A percentile compares a stretch with the other conserved stretches of the same genome.
phyloP scores from a whole-genome alignment of 2,113 vertebrate genomes.

The Ursus arctos region DNA sequence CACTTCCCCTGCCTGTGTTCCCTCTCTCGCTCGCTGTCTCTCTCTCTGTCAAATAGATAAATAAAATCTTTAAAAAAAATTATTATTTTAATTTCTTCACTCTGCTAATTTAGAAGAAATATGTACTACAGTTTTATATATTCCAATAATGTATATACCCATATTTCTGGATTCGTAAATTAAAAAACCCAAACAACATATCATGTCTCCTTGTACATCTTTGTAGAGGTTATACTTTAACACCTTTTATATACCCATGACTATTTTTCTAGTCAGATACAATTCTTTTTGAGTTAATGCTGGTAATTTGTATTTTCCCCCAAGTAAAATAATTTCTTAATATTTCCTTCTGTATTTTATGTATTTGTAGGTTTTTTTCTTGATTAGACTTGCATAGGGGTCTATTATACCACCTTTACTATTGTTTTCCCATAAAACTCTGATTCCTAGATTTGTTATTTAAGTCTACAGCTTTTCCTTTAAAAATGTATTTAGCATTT shows the following conservation, averaged over 20 bases:
- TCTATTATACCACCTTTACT: neutral
- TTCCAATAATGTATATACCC: neutral
- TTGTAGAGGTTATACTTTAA: neutral
- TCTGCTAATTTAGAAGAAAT: neutral
- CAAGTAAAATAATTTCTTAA: neutral
- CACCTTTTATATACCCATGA: neutral
- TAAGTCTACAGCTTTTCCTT: neutral
- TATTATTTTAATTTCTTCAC: neutral
- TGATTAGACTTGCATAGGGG: neutral
- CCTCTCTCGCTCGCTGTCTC: too few relatives aligned
- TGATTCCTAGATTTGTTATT: neutral
- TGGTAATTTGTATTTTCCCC: neutral
- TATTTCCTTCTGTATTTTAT: neutral
- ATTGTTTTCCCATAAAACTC: neutral
- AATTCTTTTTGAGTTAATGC: conserved; percentile 15
- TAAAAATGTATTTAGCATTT: neutral
- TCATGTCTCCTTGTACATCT: neutral
- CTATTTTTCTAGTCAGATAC: neutral
- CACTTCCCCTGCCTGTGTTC: too few relatives aligned
- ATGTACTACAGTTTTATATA: neutral
- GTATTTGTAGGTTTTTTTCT: neutral
- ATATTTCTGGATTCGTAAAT: neutral
- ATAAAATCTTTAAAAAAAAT: too few relatives aligned
- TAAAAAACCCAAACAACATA: neutral
- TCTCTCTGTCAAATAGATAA: too few relatives aligned